These are phyloP conservation scores for Rana temporaria DNA, from an alignment of 2,113 vertebrate genomes.

Conservation along the genomic window DNA sequence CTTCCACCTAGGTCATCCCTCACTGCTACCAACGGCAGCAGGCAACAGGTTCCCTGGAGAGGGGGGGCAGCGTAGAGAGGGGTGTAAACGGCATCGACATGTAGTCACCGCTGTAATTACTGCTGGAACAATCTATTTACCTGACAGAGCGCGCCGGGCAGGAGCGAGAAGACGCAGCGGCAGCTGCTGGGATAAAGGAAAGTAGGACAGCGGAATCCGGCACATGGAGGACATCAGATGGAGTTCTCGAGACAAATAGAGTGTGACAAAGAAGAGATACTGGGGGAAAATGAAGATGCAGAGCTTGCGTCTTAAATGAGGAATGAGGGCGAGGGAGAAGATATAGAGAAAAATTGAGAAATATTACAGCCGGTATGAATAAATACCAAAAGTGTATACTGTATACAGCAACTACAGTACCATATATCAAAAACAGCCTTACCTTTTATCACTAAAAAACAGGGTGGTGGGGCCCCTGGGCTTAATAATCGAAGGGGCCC, in stretches of 20 bases:
- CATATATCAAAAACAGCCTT: too few species aligned
- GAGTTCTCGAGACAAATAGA: conserved; percentile 38
- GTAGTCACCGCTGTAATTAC: conserved; percentile 3
- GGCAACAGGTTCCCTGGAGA: conserved; percentile 33
- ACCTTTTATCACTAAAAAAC: too few species aligned
- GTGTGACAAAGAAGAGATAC: conserved; percentile 4
- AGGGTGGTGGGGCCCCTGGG: too few species aligned
- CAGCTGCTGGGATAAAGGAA: conserved; percentile 1
- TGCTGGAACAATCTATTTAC: conserved; percentile 29
- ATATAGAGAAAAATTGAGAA: too few species aligned
- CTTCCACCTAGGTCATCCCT: conserved; percentile 1
- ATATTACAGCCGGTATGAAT: too few species aligned
- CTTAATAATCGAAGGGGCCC: too few species aligned
- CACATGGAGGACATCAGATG: conserved; percentile 24
- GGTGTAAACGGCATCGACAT: conserved; percentile 37
- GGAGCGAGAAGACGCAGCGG: rapidly evolving
- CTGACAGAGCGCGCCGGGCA: conserved; percentile 28
- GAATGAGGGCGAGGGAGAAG: background rate
- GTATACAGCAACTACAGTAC: too few species aligned
- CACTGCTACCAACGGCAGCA: too few species aligned
- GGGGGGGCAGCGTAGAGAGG: background rate
- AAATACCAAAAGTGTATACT: too few species aligned
- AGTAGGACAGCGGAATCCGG: background rate
- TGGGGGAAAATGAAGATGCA: conserved; percentile 43
- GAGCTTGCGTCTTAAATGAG: background rate